Conservation (phyloP, 2,888 invertebrate genomes). For the Isotomurus palustris region DNA sequence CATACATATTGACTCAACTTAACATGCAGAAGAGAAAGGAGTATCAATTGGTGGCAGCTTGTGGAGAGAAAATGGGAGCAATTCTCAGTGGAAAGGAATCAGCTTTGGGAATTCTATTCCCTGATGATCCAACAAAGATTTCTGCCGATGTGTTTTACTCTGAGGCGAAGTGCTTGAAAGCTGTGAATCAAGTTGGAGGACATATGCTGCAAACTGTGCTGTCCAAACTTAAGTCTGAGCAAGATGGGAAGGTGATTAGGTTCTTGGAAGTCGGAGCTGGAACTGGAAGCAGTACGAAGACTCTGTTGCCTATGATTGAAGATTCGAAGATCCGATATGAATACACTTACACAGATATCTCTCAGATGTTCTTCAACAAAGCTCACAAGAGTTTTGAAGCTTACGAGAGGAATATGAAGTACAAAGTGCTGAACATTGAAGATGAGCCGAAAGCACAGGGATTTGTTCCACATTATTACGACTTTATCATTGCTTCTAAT, state of each 20-base stretch:
- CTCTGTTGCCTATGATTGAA: background rate
- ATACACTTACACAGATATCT: constrained; percentile 11
- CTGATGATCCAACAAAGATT: background rate
- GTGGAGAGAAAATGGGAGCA: background rate
- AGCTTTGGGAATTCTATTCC: background rate
- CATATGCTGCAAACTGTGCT: background rate
- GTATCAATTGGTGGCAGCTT: background rate
- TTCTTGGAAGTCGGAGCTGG: constrained; percentile 10
- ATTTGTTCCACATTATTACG: constrained; percentile 9
- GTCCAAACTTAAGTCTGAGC: background rate
- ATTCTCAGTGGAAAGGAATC: background rate
- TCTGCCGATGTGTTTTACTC: constrained; percentile 1
- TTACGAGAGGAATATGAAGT: background rate
- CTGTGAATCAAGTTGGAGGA: background rate
- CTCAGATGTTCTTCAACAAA: constrained; percentile 1
- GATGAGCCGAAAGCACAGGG: constrained; percentile 8
- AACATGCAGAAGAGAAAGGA: background rate
- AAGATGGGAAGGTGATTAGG: background rate
- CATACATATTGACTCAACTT: background rate
- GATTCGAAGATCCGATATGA: background rate
- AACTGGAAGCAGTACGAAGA: background rate
- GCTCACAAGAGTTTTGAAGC: constrained; percentile 9
- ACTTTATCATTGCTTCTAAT: background rate
- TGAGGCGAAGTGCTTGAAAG: background rate
- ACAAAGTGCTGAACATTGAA: constrained; percentile 4